phyloP scores from a whole-genome alignment of 1,140 invertebrate genomes.

The Anagrus nilaparvatae region DNA sequence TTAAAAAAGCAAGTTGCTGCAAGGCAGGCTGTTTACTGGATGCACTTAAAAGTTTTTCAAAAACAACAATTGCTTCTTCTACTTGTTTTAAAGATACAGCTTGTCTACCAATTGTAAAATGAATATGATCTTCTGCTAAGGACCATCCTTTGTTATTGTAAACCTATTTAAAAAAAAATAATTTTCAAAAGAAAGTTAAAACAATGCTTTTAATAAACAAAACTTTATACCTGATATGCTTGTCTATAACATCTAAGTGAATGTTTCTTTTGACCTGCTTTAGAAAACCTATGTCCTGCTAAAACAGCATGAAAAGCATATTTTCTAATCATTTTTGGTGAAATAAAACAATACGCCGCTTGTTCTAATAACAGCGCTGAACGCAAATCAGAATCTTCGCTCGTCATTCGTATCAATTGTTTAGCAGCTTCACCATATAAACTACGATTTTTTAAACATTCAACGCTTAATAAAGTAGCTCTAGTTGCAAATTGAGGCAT shows the following conservation, averaged over 20 bases:
- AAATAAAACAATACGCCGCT: conserved; percentile 86
- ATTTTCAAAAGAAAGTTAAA: conserved; percentile 3
- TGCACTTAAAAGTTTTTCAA: conserved; percentile 66
- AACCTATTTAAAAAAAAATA: conserved; percentile 42
- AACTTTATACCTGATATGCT: conserved; percentile 64
- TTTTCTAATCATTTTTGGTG: conserved; percentile 74
- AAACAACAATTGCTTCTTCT: conserved; percentile 65
- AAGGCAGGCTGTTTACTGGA: conserved; percentile 61
- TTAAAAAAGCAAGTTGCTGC: conserved; percentile 77
- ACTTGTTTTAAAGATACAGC: conserved; percentile 69
- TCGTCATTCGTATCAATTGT: conserved; percentile 89
- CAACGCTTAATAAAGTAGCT: conserved; percentile 77
- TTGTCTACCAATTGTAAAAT: conserved; percentile 84
- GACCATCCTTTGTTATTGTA: conserved; percentile 77
- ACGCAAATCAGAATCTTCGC: conserved; percentile 84
- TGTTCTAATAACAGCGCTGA: conserved; percentile 91
- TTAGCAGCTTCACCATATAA: conserved; percentile 82
- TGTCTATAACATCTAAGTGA: conserved; percentile 85
- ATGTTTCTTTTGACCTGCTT: conserved; percentile 83
- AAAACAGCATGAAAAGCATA: conserved; percentile 96
- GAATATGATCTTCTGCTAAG: conserved; percentile 88
- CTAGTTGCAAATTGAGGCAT: conserved; percentile 83
- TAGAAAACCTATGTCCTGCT: conserved; percentile 85
- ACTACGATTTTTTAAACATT: conserved; percentile 68
- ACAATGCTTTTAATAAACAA: conserved; percentile 6